These are phyloP conservation scores for Carapus acus DNA, from an alignment of 2,797 vertebrate species.

Conservation along the genomic window DNA sequence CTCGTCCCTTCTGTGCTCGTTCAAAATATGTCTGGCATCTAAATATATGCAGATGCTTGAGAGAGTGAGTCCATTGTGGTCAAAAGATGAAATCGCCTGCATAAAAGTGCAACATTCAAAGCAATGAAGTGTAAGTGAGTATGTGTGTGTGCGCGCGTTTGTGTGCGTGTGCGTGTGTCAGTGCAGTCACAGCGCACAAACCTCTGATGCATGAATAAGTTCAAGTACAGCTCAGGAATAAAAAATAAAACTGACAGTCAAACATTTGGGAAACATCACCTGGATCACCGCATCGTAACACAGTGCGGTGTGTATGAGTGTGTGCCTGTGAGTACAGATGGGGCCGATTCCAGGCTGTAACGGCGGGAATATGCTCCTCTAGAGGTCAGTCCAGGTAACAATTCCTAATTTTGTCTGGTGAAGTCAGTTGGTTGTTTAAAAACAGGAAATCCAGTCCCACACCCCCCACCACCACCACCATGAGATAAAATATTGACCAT, in stretches of 20 bases:
- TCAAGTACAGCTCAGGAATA: constrained; percentile 60
- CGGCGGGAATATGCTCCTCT: constrained; percentile 23
- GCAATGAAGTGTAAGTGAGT: too few species aligned
- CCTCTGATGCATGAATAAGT: constrained; percentile 37
- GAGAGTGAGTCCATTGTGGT: constrained; percentile 27
- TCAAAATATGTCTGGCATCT: constrained; percentile 52
- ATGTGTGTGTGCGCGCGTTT: neutral
- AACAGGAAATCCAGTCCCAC: constrained; percentile 54
- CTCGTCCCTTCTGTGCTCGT: constrained; percentile 41
- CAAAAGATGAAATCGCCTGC: constrained; percentile 29
- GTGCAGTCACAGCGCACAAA: constrained; percentile 42
- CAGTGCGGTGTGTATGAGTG: neutral
- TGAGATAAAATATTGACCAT: constrained; percentile 49
- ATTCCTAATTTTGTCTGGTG: constrained; percentile 58
- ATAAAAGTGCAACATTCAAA: constrained; percentile 26
- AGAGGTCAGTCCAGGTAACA: constrained; percentile 37
- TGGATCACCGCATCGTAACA: neutral
- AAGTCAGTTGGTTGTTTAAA: constrained; percentile 60
- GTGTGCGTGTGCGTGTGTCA: constrained; percentile 12
- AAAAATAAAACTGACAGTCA: constrained; percentile 43
- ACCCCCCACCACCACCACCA: constrained; percentile 38
- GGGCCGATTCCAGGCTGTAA: constrained; percentile 17
- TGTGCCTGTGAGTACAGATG: constrained; percentile 11
- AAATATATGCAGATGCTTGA: constrained; percentile 22
- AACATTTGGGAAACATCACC: constrained; percentile 23